phyloP scores from a whole-genome alignment of 2,888 invertebrate species.

The Cristatella mucedo region DNA sequence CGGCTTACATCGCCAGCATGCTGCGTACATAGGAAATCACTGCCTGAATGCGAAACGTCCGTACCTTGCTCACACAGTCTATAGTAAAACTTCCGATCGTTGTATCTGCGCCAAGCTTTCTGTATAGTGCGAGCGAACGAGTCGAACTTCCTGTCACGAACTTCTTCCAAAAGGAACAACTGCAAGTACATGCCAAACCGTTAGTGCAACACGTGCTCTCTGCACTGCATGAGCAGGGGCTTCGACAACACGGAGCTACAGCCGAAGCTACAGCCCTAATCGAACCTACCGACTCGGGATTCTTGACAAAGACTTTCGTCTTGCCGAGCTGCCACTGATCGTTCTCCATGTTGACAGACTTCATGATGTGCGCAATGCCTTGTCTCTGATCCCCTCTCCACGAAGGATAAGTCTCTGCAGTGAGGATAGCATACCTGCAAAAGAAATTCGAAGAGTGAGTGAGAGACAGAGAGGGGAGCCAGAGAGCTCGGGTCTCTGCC shows the following conservation, averaged over 20 bases:
- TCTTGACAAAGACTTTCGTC: conserved; percentile 53
- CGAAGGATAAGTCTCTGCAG: conserved; percentile 48
- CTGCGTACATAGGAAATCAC: not conserved
- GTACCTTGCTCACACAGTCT: conserved; percentile 46
- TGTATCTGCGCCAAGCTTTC: conserved; percentile 50
- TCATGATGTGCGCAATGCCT: conserved; percentile 47
- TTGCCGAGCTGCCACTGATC: conserved; percentile 50
- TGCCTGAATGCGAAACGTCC: not conserved
- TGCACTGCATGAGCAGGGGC: not conserved
- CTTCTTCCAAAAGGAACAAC: conserved; percentile 53
- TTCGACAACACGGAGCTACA: too few relatives aligned
- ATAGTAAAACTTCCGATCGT: conserved; percentile 46
- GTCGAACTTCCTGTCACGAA: conserved; percentile 51
- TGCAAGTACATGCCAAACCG: conserved; percentile 26
- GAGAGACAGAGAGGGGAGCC: too few relatives aligned
- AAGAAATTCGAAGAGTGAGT: too few relatives aligned
- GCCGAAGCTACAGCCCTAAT: too few relatives aligned
- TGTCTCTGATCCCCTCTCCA: conserved; percentile 45
- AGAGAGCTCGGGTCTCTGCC: too few relatives aligned
- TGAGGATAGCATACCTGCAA: conserved; percentile 52
- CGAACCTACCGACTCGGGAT: conserved; percentile 39
- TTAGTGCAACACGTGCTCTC: not conserved
- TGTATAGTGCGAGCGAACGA: conserved; percentile 50
- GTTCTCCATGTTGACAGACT: conserved; percentile 45
- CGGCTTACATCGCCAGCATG: not conserved